These are phyloP conservation scores for Cordilura impudica DNA, from an alignment of 2,888 invertebrate genomes.

Conservation along the genomic window DNA sequence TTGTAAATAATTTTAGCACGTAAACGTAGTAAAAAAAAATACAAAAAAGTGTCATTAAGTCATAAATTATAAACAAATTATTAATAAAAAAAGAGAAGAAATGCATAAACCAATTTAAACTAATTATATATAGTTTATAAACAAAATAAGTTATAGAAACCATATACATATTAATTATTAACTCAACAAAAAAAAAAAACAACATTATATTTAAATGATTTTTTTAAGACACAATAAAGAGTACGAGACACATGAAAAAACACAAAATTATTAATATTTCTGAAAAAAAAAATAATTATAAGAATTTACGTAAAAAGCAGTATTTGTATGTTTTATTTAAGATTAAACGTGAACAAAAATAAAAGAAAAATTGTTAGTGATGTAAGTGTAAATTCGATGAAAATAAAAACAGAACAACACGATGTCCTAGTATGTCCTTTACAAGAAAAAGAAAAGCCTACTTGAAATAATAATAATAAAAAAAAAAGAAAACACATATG, in stretches of 20 bases:
- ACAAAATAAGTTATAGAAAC: slow-evolving; percentile 46
- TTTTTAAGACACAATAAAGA: slow-evolving; percentile 56
- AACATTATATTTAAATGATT: slow-evolving; percentile 51
- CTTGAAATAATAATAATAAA: slow-evolving; percentile 55
- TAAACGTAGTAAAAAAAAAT: slow-evolving; percentile 64
- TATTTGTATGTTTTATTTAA: slow-evolving; percentile 64
- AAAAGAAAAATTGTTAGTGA: slow-evolving; percentile 50
- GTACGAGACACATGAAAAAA: slow-evolving; percentile 26
- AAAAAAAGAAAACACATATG: slow-evolving; percentile 58
- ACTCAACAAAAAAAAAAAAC: slow-evolving; percentile 36
- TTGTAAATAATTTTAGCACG: slow-evolving; percentile 76
- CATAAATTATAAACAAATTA: slow-evolving; percentile 64
- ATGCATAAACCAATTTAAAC: slow-evolving; percentile 51
- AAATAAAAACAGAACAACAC: slow-evolving; percentile 43
- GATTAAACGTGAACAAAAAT: slow-evolving; percentile 56
- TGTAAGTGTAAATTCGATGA: slow-evolving; percentile 56
- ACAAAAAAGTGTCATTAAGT: slow-evolving; percentile 69
- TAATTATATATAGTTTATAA: slow-evolving; percentile 67
- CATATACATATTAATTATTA: slow-evolving; percentile 60
- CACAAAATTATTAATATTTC: slow-evolving; percentile 15
- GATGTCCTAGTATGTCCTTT: slow-evolving; percentile 61
- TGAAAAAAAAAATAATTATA: slow-evolving; percentile 14
- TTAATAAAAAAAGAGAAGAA: slow-evolving; percentile 57
- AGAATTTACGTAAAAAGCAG: slow-evolving; percentile 58
- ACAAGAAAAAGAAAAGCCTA: slow-evolving; percentile 55